Percentiles rank a stretch among this genome's conserved stretches.
phyloP scores from a whole-genome alignment of 1,140 invertebrate species.

The Theocolax elegans region DNA sequence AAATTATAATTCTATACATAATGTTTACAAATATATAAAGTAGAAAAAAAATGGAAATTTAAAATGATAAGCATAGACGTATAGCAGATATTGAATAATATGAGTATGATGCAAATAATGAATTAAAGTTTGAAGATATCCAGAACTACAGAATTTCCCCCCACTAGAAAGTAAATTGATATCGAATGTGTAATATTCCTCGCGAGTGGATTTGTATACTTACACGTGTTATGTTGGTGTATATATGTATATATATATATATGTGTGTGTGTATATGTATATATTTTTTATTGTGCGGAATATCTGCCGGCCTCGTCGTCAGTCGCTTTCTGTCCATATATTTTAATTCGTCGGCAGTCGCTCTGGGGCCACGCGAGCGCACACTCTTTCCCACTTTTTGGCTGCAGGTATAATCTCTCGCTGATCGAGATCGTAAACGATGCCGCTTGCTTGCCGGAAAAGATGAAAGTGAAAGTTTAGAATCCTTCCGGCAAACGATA shows the following conservation, averaged over 20 bases:
- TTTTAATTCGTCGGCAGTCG: background rate
- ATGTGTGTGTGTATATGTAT: background rate
- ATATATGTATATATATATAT: background rate
- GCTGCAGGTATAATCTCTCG: too few relatives aligned
- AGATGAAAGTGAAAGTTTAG: too few relatives aligned
- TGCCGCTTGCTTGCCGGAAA: too few relatives aligned
- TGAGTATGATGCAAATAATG: background rate
- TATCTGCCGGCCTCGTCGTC: background rate
- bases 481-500: too few relatives aligned
- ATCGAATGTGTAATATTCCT: constrained; percentile 1
- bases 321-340: background rate
- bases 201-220: background rate
- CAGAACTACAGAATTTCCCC: background rate
- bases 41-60: too few relatives aligned
- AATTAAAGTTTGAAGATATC: background rate
- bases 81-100: background rate
- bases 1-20: too few relatives aligned
- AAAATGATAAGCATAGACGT: too few relatives aligned
- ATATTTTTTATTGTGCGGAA: background rate
- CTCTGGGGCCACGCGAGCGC: background rate
- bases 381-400: too few relatives aligned
- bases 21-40: too few relatives aligned
- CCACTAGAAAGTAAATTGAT: constrained; percentile 15
- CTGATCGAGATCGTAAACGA: too few relatives aligned
- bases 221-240: too few relatives aligned